Evolutionary conservation across 2,797 vertebrate genomes (phyloP).

Genomic region (Mus caroli): DNA sequence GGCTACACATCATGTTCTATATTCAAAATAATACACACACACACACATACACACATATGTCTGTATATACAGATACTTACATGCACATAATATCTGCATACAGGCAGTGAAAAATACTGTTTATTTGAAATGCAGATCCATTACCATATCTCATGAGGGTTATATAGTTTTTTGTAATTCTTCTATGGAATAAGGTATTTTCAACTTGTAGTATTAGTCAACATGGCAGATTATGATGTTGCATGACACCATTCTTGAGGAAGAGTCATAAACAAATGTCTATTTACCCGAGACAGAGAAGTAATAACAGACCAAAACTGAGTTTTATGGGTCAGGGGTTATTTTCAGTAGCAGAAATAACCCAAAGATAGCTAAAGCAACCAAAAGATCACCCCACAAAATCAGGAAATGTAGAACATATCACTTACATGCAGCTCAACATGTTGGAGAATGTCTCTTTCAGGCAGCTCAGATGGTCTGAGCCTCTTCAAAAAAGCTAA

Average conservation of each 20-base stretch:
- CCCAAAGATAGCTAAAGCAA: background rate
- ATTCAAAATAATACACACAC: background rate
- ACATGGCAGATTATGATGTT: background rate
- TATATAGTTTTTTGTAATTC: slow-evolving; percentile 54
- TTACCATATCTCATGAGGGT: slow-evolving; percentile 54
- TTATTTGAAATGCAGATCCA: slow-evolving; percentile 57
- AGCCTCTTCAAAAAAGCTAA: background rate
- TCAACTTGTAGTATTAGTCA: background rate
- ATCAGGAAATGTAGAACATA: background rate
- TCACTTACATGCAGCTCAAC: background rate
- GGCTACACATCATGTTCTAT: slow-evolving; percentile 49
- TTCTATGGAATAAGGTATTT: background rate
- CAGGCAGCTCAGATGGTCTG: background rate
- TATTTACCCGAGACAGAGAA: background rate
- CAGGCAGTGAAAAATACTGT: background rate
- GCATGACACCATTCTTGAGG: background rate
- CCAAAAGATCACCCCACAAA: background rate
- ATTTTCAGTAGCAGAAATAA: background rate
- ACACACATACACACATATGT: background rate
- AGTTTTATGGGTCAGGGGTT: background rate
- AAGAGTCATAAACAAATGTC: background rate
- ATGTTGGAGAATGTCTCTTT: background rate
- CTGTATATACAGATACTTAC: background rate
- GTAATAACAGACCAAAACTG: background rate
- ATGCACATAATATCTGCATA: background rate